Evolutionary conservation across 2,888 invertebrate species (phyloP), one percentile per base, ranked within the genome.

Genomic region (Lomographa bimaculata): DNA sequence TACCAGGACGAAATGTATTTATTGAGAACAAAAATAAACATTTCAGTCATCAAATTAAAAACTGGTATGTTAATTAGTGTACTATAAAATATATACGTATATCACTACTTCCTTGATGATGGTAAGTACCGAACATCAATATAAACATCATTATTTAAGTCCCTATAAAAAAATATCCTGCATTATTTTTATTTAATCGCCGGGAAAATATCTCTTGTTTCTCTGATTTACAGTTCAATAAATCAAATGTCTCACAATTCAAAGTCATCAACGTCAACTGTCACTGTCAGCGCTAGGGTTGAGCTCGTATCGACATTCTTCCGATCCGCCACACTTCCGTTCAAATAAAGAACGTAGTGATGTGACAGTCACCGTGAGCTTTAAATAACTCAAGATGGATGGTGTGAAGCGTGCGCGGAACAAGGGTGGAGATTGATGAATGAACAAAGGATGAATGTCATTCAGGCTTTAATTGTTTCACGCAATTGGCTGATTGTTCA

Each of bases 351-450:
- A 56, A 57, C 48, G 43, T 47, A 50, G 50, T 50, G 40, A 44
- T 46, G 60, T 50, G 58, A 57, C 61, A 53, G 63, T 59, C 50
- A 50, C 44, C 36, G 42, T 42, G 42, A 27, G 65, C 64, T 66
- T 58, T 60, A 70, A 71, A 70, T 71, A 71, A 44, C 45, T 30
- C 41, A 65, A 72, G 76, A 85, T 84, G 79, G 77, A 86, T 86
- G 83, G 70, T 75, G 65, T 61, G 50, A 60, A 65, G 55, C 60
- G 58, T 45, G 39, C 60, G 64, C 67, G 64, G 69, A 72, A 74
- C 71, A 64, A 67, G 83, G 83, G 84, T 54, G 75, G 68, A 73
- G 75, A 75, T 75, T 70, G 66, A 75, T 75, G 63, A 54, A 57
- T 51, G 46, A 53, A 53, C 50, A 51, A 54, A 46, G 42, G 54